Evolutionary conservation across 2,797 vertebrate species (phyloP), one percentile per base, ranked within the genome.

Genomic region (Darevskia nairensis): DNA sequence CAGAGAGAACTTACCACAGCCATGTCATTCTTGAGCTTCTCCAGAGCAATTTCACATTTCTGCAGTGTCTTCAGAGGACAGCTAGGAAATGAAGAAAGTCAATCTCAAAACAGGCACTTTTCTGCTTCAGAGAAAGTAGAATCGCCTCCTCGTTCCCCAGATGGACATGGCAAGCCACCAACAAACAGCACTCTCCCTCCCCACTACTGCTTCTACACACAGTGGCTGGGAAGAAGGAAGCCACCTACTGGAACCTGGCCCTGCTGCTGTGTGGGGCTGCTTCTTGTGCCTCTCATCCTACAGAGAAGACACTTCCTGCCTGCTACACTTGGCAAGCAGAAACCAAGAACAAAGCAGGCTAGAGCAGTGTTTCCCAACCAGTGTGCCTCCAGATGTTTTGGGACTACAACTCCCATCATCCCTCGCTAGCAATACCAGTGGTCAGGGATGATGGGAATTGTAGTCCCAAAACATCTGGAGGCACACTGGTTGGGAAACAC

Each of bases 11-110:
- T 83, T 95, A 99, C 99, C 98, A 99, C 98, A 0, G 98, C 98
- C 99, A 99, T 99, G 94, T 99, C 99, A 9, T 99, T 99, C 95
- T 99, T 99, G 90, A 99, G 97, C 90, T 99, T 99, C 96, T 99
- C 99, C 92, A 99, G 89, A 44, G 99, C 99, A 3, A 99, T 99
- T 95, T 99, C 99, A 59, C 99, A 99, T 92, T 99, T 99, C 95
- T 99, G 98, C 82, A 99, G 94, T 0, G 99, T 99, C 95, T 98
- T 99, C 94, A 99, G 96, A 27, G 98, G 98, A 94, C 99, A 99
- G 88, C 99, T 99, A 94, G 1, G 4, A 66, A 1, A 82, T 68
- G 39, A 27, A 89, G 2, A 81, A 69, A 4, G n/a, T 27, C n/a
- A 25, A 7, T 81, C 35, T 84, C 19, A 32, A 0, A 2, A 66